Percentiles rank a stretch among this genome's conserved stretches.
Evolutionary conservation across 2,888 invertebrate species (phyloP).

Genomic region (Campaea margaritaria): DNA sequence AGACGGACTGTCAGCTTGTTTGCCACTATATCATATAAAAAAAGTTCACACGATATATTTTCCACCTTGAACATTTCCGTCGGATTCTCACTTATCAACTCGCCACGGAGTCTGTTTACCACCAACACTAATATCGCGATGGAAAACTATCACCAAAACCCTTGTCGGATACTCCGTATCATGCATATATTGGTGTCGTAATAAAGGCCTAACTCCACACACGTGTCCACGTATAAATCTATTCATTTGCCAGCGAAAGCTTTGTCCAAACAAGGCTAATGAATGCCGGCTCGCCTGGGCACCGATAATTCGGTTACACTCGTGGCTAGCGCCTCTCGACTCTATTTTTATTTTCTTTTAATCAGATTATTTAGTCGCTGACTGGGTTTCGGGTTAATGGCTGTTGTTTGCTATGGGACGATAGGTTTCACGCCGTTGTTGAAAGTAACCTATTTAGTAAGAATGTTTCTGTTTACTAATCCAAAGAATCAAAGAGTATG

Average conservation of each 20-base stretch:
- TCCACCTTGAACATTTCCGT: no score
- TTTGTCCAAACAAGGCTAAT: slow-evolving; percentile 74
- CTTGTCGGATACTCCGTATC: no score
- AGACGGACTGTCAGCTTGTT: no score
- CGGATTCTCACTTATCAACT: no score
- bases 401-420: slow-evolving; percentile 12
- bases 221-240: slow-evolving; percentile 62
- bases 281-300: slow-evolving; percentile 55
- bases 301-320: slow-evolving; percentile 67
- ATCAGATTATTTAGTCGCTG: slow-evolving; percentile 37
- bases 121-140: no score
- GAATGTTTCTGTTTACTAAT: background rate
- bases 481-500: background rate
- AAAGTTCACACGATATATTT: no score
- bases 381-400: slow-evolving; percentile 35
- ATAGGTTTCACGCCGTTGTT: background rate
- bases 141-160: no score
- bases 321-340: slow-evolving; percentile 53
- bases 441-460: background rate
- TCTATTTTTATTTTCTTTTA: slow-evolving; percentile 36
- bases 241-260: slow-evolving; percentile 65
- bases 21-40: no score
- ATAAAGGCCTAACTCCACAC: slow-evolving; percentile 33
- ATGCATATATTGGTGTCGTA: background rate
- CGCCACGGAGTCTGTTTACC: no score